Evolutionary conservation across 2,888 invertebrate genomes (phyloP).

Genomic region (Cybosia mesomella): DNA sequence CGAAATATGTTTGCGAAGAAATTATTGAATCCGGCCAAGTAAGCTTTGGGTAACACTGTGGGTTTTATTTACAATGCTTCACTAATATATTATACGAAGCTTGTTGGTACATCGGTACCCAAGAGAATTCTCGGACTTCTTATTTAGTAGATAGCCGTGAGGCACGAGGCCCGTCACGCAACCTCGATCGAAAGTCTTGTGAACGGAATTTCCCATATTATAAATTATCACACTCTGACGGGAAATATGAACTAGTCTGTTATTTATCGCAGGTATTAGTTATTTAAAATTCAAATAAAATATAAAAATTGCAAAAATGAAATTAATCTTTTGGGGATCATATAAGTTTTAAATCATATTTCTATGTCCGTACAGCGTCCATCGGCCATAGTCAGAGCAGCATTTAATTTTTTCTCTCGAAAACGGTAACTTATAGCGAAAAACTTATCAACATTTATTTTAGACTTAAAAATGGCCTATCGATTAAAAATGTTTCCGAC

Average conservation of each 20-base stretch:
- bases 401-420: too few species aligned
- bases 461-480: too few species aligned
- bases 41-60: conserved; percentile 15
- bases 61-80: conserved; percentile 53
- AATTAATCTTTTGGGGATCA: too few species aligned
- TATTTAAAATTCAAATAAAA: neutral
- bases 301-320: too few species aligned
- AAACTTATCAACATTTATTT: too few species aligned
- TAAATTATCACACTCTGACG: conserved; percentile 59
- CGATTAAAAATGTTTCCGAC: too few species aligned
- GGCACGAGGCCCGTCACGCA: conserved; percentile 48
- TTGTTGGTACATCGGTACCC: conserved; percentile 41
- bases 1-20: conserved; percentile 22
- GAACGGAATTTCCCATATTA: conserved; percentile 63
- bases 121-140: conserved; percentile 55
- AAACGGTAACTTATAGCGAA: too few species aligned
- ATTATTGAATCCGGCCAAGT: conserved; percentile 17
- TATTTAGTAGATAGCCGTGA: conserved; percentile 52
- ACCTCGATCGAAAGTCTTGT: conserved; percentile 37
- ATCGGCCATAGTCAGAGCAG: too few species aligned
- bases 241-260: neutral
- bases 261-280: neutral
- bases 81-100: conserved; percentile 58
- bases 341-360: too few species aligned
- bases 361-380: too few species aligned